Percentiles rank a stretch among this genome's conserved stretches.
phyloP scores from a whole-genome alignment of 2,888 invertebrate species.

The Omphaloscelis lunosa region DNA sequence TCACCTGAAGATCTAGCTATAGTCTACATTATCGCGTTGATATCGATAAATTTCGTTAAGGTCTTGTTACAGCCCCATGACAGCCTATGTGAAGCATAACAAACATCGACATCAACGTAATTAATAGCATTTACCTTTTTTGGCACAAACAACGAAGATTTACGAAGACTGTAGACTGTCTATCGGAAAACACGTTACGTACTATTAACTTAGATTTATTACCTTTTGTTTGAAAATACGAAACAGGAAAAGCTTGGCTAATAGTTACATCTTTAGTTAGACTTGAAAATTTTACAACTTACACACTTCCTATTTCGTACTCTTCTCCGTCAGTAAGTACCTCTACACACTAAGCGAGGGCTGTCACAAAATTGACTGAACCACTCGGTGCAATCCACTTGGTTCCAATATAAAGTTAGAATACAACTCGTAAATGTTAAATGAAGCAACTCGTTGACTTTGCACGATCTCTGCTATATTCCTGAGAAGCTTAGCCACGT shows the following conservation, averaged over 20 bases:
- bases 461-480: conserved; percentile 28
- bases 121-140: not conserved
- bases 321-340: not conserved
- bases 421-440: conserved; percentile 61
- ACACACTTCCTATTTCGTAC: not conserved
- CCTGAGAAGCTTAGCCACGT: conserved; percentile 33
- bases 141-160: not conserved
- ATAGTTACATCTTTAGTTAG: not conserved
- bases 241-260: not conserved
- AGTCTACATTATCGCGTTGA: not conserved
- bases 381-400: conserved; percentile 49
- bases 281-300: not conserved
- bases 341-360: not conserved
- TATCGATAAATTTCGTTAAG: not conserved
- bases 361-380: conserved; percentile 25
- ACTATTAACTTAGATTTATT: not conserved
- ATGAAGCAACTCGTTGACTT: conserved; percentile 51
- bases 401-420: conserved; percentile 52
- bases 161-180: not conserved
- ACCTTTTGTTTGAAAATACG: not conserved
- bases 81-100: not conserved
- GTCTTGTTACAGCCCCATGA: not conserved
- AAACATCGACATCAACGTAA: conserved; percentile 1
- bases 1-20: not conserved
- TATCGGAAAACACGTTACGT: not conserved